These are phyloP conservation scores for Gerosis bhagava DNA, from an alignment of 2,888 invertebrate species.

Conservation along the genomic window DNA sequence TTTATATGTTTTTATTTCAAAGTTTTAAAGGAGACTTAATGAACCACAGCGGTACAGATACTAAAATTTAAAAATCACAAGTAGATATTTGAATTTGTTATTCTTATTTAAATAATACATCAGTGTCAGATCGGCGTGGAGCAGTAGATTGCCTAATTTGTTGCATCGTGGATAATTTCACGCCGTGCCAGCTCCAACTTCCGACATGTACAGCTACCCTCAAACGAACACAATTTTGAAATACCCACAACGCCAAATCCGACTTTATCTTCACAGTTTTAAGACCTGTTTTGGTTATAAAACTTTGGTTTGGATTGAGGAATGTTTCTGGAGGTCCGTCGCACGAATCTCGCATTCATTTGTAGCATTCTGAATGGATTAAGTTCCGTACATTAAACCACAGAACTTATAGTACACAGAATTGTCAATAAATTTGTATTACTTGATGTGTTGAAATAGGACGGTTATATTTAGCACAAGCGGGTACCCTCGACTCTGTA, in stretches of 20 bases:
- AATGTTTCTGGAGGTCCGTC: not conserved
- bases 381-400: conserved; percentile 9
- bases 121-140: conserved; percentile 5
- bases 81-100: conserved; percentile 4
- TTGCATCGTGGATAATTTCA: conserved; percentile 36
- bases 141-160: conserved; percentile 32
- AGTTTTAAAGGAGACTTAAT: too few species aligned
- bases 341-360: conserved; percentile 22
- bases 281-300: not conserved
- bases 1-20: too few species aligned
- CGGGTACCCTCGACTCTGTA: too few species aligned
- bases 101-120: conserved; percentile 12
- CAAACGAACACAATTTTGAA: conserved; percentile 1
- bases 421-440: too few species aligned
- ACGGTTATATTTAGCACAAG: too few species aligned
- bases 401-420: conserved; percentile 1
- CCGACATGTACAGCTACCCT: conserved; percentile 17
- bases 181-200: conserved; percentile 27
- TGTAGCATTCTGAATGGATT: conserved; percentile 22
- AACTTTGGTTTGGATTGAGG: not conserved
- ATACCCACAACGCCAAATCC: not conserved
- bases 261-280: not conserved
- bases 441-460: too few species aligned
- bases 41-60: too few species aligned
- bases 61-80: too few species aligned